A percentile compares a stretch with the other conserved stretches of the same genome.
phyloP scores from a whole-genome alignment of 2,113 vertebrate species.

The Coryphaenoides rupestris region DNA sequence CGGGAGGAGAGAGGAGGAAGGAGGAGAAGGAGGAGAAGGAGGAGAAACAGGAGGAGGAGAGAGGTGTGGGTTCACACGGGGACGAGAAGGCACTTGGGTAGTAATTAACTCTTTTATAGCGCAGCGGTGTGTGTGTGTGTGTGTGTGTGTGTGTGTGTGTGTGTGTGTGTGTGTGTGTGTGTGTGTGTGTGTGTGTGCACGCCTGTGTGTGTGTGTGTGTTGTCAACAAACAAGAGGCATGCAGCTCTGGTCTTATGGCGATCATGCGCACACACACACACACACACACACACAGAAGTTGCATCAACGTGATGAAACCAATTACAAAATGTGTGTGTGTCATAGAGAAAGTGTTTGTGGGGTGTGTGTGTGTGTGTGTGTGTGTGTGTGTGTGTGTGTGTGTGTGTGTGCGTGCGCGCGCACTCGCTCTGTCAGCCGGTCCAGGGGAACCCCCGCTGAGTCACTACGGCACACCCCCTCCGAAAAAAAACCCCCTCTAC shows the following conservation, averaged over 20 bases:
- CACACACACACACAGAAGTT: conserved; percentile 3
- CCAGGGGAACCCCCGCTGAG: conserved; percentile 54
- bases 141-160: too few species aligned
- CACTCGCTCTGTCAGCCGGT: conserved; percentile 7
- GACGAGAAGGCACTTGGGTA: conserved; percentile 26
- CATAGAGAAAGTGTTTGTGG: background rate
- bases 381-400: background rate
- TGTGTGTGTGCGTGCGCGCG: background rate
- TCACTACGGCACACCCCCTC: conserved; percentile 53
- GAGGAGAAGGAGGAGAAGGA: background rate
- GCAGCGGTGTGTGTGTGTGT: conserved; percentile 30
- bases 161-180: too few species aligned
- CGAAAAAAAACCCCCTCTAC: background rate
- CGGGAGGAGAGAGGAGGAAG: background rate
- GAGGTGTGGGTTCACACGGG: conserved; percentile 28
- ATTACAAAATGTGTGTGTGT: background rate
- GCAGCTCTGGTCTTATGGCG: conserved; percentile 29
- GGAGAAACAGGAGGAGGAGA: background rate
- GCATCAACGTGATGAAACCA: conserved; percentile 10
- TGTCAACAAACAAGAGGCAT: conserved; percentile 35
- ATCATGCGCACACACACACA: background rate
- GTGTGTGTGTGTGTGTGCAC: too few species aligned
- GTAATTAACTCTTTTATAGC: conserved; percentile 53
- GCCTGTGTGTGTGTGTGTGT: conserved; percentile 51
- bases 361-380: background rate